Conservation (phyloP, 2,113 vertebrate species). For the Ciconia stormi region DNA sequence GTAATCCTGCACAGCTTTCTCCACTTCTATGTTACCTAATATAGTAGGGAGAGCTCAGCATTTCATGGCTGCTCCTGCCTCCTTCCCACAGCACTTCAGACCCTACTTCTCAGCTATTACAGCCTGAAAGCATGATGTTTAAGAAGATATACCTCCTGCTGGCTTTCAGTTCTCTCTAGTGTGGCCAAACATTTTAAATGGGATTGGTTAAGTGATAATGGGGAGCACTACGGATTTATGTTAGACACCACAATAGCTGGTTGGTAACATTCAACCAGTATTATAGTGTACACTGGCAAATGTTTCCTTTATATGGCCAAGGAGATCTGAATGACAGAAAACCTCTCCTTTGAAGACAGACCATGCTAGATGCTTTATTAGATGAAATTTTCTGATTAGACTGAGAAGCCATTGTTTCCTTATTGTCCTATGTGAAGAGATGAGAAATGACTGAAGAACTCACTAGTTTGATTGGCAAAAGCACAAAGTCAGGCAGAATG, state of each 20-base stretch:
- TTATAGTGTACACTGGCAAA: neutral
- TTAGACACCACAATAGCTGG: neutral
- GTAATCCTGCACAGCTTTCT: neutral
- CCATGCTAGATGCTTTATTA: neutral
- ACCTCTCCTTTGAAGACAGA: neutral
- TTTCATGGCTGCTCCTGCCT: neutral
- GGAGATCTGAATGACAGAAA: neutral
- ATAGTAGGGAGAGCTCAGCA: neutral
- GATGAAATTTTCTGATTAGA: neutral
- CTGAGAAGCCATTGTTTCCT: neutral
- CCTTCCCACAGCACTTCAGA: neutral
- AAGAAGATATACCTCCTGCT: neutral
- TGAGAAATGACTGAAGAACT: neutral
- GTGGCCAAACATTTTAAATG: neutral
- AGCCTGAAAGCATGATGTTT: neutral
- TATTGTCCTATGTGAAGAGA: neutral
- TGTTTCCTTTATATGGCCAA: neutral
- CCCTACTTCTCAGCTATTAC: neutral
- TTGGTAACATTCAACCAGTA: neutral
- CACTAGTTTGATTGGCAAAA: neutral
- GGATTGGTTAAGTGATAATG: neutral
- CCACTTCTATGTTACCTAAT: neutral
- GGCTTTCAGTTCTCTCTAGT: neutral
- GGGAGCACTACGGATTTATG: neutral
- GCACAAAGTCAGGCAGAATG: neutral